Conservation (phyloP, 1,140 invertebrate genomes). For the Drosophila nigrodunni region DNA sequence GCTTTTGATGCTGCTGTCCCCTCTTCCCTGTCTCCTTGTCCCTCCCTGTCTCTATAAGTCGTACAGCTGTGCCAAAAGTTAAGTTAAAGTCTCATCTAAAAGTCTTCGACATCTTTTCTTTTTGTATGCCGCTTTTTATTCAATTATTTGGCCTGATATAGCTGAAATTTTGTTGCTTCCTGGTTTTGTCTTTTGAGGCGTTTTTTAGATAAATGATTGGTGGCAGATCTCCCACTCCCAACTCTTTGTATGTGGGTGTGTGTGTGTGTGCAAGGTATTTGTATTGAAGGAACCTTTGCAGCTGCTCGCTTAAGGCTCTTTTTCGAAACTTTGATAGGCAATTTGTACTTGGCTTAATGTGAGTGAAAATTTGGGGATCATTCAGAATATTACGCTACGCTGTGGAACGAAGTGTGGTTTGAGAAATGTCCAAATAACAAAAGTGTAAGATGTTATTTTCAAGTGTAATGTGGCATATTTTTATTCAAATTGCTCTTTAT, state of each 20-base stretch:
- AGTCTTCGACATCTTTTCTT: constrained; percentile 35
- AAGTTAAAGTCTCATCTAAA: constrained; percentile 36
- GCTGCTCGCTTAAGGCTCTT: constrained; percentile 42
- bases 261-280: constrained; percentile 20
- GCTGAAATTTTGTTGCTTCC: constrained; percentile 23
- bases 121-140: constrained; percentile 47
- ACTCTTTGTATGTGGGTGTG: not conserved
- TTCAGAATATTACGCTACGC: constrained; percentile 27
- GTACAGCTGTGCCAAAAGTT: constrained; percentile 65
- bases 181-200: constrained; percentile 17
- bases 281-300: constrained; percentile 32
- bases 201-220: constrained; percentile 43
- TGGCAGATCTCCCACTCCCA: not conserved
- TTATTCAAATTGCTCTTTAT: constrained; percentile 10
- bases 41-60: not conserved
- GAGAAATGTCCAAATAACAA: not conserved
- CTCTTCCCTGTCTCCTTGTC: not conserved
- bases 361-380: constrained; percentile 30
- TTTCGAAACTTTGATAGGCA: constrained; percentile 47
- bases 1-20: constrained; percentile 40
- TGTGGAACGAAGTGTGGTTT: not conserved
- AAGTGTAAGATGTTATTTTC: not conserved
- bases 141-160: constrained; percentile 41
- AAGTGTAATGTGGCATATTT: not conserved
- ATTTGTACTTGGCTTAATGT: constrained; percentile 32